These are phyloP conservation scores for Rhadina sibilatrix DNA, from an alignment of 2,113 vertebrate genomes.

Conservation along the genomic window DNA sequence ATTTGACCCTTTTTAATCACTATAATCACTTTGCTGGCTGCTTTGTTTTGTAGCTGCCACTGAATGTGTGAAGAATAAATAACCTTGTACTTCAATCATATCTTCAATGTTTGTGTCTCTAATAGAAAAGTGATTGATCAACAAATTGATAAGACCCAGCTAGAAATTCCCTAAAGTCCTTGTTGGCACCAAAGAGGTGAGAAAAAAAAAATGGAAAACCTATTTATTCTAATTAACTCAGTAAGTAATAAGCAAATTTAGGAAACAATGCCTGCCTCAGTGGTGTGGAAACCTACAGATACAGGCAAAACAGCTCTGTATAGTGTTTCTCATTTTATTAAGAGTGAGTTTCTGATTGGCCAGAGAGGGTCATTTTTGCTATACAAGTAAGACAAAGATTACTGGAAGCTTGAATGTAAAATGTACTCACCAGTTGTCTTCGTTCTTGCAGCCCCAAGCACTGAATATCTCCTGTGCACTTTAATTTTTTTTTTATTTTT, in stretches of 20 bases:
- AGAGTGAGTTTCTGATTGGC: not conserved
- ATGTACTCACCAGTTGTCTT: not conserved
- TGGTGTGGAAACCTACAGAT: not conserved
- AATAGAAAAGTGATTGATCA: slow-evolving; percentile 9
- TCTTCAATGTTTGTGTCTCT: not conserved
- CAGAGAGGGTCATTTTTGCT: not conserved
- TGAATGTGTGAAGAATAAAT: not conserved
- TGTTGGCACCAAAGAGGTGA: not conserved
- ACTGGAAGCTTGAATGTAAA: not conserved
- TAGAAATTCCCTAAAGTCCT: not conserved
- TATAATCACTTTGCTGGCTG: not conserved
- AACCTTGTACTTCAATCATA: not conserved
- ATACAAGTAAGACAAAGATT: not conserved
- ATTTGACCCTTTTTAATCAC: slow-evolving; percentile 15
- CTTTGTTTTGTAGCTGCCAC: not conserved
- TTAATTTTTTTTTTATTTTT: too few relatives aligned
- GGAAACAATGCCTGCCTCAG: not conserved
- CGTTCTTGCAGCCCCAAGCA: not conserved
- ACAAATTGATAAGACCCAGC: not conserved
- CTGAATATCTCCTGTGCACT: not conserved
- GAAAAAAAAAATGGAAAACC: not conserved
- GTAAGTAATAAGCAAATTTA: not conserved
- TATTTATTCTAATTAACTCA: not conserved
- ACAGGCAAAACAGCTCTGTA: not conserved
- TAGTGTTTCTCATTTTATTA: not conserved